Base-by-base conservation (phyloP, 2,797 vertebrate genomes). In the Acanthurus lineatus region DNA sequence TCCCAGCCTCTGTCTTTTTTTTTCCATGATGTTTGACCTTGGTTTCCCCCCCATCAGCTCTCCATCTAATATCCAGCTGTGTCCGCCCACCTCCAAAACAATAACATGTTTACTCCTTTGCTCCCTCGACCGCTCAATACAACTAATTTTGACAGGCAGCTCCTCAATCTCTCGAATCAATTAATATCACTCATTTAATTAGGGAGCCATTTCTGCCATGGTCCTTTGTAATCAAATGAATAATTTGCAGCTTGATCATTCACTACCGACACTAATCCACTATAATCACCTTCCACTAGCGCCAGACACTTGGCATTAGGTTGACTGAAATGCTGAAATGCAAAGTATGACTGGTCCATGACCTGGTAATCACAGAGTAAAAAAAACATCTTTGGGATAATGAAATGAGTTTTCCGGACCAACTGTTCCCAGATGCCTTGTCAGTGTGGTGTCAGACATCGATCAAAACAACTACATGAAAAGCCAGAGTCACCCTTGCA, bases 121-220 rank as follows among this genome's bases (percentile, higher is more conserved):
- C 85, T 87, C 81, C 78, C 69, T 83, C 84, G 79, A 76, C 73
- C 78, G 75, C 81, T 86, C 84, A 69, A 76, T 78, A 69, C 56
- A n/a, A 73, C 83, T 93, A 88, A 94, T 94, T 90, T 90, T 95
- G 94, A 95, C 87, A 88, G 94, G 86, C 93, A 94, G 92, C 89
- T 92, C 85, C 77, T 91, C 91, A 84, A 91, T 94, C 88, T 93
- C 79, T 89, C 86, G 82, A 93, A 94, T 95, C 93, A 95, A 96
- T 95, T 95, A 94, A 91, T 93, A 91, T 83, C 85, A 93, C 72
- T 92, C 86, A 91, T 93, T 93, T 93, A 91, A 96, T 96, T 95
- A 94, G 80, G 79, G 83, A 90, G 84, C 76, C 89, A 90, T 93
- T 94, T 90, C 89, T 91, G 85, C 81, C 90, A 90, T 86, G 86